phyloP scores from a whole-genome alignment of 2,113 vertebrate species.

The Mohoua ochrocephala region DNA sequence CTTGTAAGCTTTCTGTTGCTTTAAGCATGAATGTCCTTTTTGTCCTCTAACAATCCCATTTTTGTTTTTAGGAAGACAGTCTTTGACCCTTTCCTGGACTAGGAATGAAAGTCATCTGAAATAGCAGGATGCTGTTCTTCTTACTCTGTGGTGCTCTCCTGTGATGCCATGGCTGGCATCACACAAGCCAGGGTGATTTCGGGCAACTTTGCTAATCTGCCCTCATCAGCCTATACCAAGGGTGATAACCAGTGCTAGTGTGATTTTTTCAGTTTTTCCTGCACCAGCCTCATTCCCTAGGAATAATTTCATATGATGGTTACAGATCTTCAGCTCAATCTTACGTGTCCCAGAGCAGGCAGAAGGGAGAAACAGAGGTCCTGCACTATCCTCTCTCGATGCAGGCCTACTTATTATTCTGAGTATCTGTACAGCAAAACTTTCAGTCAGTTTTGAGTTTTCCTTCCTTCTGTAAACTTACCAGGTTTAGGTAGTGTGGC shows the following conservation, averaged over 20 bases:
- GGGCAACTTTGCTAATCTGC: background rate
- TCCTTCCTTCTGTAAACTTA: background rate
- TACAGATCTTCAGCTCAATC: background rate
- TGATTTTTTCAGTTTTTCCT: background rate
- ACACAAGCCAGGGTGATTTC: background rate
- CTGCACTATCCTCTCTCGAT: background rate
- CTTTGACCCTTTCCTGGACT: background rate
- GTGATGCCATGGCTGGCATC: background rate
- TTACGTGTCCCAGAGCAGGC: background rate
- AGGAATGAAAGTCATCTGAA: background rate
- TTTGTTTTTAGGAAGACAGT: background rate
- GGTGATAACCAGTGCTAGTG: background rate
- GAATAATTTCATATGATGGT: background rate
- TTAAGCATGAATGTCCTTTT: constrained; percentile 10
- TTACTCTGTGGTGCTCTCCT: background rate
- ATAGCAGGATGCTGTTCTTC: background rate
- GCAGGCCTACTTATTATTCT: background rate
- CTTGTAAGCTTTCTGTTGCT: background rate
- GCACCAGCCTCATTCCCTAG: background rate
- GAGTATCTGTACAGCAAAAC: background rate
- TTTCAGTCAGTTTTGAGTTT: background rate
- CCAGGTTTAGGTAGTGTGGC: background rate
- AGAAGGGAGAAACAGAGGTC: background rate
- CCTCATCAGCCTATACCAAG: background rate
- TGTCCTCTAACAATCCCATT: background rate